Evolutionary conservation across 2,888 invertebrate species (phyloP), one percentile per base, ranked within the genome.

Genomic region (Cheilosia vernalis): DNA sequence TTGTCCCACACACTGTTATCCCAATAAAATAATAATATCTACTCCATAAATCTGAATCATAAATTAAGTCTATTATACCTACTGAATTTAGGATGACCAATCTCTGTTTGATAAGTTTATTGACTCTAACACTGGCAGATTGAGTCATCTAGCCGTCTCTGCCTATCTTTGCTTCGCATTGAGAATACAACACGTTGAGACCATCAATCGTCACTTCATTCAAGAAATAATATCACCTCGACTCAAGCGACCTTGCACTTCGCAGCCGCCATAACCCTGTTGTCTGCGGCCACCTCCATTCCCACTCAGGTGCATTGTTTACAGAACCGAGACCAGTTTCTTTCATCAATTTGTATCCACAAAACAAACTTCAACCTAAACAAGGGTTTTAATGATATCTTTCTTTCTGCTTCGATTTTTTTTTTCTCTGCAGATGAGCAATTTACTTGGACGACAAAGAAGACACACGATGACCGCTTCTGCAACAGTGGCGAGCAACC

Each of bases 211-310:
- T 7, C 47, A 70, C 74, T 66, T 70, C 84, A 84, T 84, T 84
- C 66, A 79, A 70, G 47, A 76, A 70, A 79, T 30, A 40, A 13
- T 37, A 44, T 30, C 53, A 49, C 33, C 56, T 63, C 44, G 44
- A 73, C 56, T 67, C 44, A 37, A 73, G 63, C 51, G 78, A n/a
- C 83, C 83, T 83, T 83, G 83, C 73, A 78, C 83, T 67, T 78
- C 72, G 67, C 4, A 53, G 66, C 70, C 40, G 77, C 37, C 37
- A 13, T 67, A 67, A 44, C 42, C 17, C 21, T 33, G n/a, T 44
- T 56, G 33, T 69, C 44, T 53, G n/a, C n/a, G 53, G 24, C 24
- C 17, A 40, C 9, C 49, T 24, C 17, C 63, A 58, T 51, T 37
- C 24, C 30, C 10, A 30, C 24, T 56, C 21, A 24, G 64, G 40